Base-by-base conservation (phyloP, 2,113 vertebrate genomes). In the Trochalopteron elliotii region DNA sequence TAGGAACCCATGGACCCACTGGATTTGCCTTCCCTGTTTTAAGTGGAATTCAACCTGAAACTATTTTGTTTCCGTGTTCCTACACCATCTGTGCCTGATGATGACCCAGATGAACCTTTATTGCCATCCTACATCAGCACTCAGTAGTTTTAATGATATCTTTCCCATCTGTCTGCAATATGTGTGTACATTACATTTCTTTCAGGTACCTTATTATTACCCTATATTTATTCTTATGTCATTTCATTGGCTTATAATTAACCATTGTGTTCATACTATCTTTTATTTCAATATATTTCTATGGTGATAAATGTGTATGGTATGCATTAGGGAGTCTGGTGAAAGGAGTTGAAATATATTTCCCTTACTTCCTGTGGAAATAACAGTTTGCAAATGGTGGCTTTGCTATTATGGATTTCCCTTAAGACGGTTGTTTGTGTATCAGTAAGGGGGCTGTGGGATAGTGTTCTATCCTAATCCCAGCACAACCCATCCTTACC, bases 201-300 rank as follows among this genome's bases (percentile, higher is more conserved):
- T 87, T 60, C 90, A 89, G 78, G 57, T 91, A 44, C 5, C 3
- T 87, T 75, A 84, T 82, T 82, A 25, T 28, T 83, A 57, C 31
- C 12, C 80, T 77, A 6, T 33, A 37, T 93, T 95, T 95, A 60
- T 89, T 96, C 42, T 88, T 55, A 30, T 67, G 30, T 53, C 21
- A 15, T 57, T 83, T 83, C 19, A 69, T 50, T 0, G 1, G 83
- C 25, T 94, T 90, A 56, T 76, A 92, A 69, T 89, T 87, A 94
- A 81, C 49, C 50, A 35, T 55, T 84, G 39, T 67, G 53, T 75
- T 89, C 19, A 55, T 55, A 18, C 5, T 40, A 11, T 31, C 60
- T 90, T 87, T 78, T 88, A 56, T 92, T 93, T 94, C 55, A 61
- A 15, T 76, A 17, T 12, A 12, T 83, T 88, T 83, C 79, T 90